A percentile compares a stretch with the other conserved stretches of the same genome.
phyloP scores from a whole-genome alignment of 1,140 invertebrate species.

The Drosophila ogumai region DNA sequence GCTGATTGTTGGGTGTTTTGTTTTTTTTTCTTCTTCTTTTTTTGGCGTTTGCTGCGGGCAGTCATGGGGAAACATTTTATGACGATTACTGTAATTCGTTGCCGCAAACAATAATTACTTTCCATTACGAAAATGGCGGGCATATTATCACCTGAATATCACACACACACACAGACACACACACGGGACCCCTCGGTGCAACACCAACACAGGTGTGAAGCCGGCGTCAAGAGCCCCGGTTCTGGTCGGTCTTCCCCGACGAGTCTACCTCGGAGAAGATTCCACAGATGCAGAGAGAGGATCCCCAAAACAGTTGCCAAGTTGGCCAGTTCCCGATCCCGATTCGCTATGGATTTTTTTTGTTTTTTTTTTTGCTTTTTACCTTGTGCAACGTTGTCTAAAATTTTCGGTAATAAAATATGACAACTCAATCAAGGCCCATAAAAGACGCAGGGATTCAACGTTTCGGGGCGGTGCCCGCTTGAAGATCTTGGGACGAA shows the following conservation, averaged over 20 bases:
- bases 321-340: slow-evolving; percentile 27
- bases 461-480: slow-evolving; percentile 56
- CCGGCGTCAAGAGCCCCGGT: slow-evolving; percentile 20
- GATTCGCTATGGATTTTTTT: slow-evolving; percentile 52
- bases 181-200: not conserved
- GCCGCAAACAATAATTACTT: slow-evolving; percentile 85
- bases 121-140: slow-evolving; percentile 85
- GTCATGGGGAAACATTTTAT: slow-evolving; percentile 85
- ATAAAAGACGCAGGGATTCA: slow-evolving; percentile 66
- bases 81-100: slow-evolving; percentile 85
- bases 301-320: slow-evolving; percentile 2
- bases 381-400: slow-evolving; percentile 68
- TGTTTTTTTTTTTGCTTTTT: not conserved
- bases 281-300: not conserved
- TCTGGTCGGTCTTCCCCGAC: not conserved
- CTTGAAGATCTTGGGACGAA: slow-evolving; percentile 38
- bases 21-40: not conserved
- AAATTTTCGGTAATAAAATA: slow-evolving; percentile 85
- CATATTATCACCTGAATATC: slow-evolving; percentile 85
- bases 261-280: not conserved
- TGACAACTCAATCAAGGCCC: slow-evolving; percentile 84
- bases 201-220: slow-evolving; percentile 39
- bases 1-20: slow-evolving; percentile 73
- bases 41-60: slow-evolving; percentile 71
- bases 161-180: slow-evolving; percentile 62